Conservation (phyloP, 53 echinoderm and acorn worm species). For the Arbacia lixula region DNA sequence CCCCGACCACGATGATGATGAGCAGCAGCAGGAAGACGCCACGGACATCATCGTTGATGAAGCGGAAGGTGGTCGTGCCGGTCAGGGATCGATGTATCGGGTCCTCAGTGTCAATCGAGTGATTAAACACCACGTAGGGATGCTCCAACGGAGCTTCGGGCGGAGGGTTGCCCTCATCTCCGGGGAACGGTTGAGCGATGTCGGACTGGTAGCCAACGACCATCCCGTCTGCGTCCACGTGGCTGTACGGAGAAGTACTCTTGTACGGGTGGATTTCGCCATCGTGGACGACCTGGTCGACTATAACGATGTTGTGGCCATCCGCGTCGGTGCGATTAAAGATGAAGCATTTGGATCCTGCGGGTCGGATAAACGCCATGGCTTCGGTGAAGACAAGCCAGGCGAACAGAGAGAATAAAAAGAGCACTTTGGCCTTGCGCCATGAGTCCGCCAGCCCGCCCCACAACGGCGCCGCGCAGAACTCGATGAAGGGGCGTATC, state of each 20-base stretch:
- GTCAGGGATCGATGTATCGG: neutral
- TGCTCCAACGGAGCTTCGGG: neutral
- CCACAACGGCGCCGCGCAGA: conserved; percentile 97
- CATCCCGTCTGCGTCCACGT: neutral
- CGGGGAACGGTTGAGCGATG: conserved; percentile 29
- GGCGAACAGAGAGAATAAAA: conserved; percentile 84
- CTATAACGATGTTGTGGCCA: conserved; percentile 27
- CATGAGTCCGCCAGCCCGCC: conserved; percentile 94
- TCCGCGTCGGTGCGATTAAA: conserved; percentile 36
- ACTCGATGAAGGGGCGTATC: conserved; percentile 92
- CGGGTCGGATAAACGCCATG: conserved; percentile 82
- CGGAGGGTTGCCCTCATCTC: neutral
- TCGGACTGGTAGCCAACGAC: conserved; percentile 47
- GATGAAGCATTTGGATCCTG: conserved; percentile 68
- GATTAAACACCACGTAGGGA: neutral
- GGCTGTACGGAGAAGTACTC: neutral
- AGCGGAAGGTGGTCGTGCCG: conserved; percentile 45
- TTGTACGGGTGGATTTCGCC: conserved; percentile 18
- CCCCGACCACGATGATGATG: conserved; percentile 87
- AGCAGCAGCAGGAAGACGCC: conserved; percentile 77
- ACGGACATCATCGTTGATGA: conserved; percentile 58
- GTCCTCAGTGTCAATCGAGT: neutral
- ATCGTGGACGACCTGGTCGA: conserved; percentile 16
- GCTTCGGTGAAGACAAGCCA: conserved; percentile 97
- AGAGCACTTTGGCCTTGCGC: conserved; percentile 86